phyloP scores from a whole-genome alignment of 1,140 invertebrate species.

The Schlechtendalia chinensis region DNA sequence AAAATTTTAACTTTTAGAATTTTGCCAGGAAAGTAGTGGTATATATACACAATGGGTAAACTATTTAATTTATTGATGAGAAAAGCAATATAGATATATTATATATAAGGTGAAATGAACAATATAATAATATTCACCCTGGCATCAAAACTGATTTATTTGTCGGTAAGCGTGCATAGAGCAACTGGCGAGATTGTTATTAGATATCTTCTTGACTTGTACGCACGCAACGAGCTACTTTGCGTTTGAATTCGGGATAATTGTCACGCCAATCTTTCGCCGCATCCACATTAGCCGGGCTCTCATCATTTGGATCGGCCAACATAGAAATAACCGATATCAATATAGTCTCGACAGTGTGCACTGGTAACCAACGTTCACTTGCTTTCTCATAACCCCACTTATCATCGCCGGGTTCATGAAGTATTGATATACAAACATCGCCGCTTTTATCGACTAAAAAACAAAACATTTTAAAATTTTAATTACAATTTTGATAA shows the following conservation, averaged over 20 bases:
- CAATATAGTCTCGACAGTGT: conserved; percentile 99
- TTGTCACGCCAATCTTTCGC: conserved; percentile 99
- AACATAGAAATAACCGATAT: conserved; percentile 99
- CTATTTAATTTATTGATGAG: conserved; percentile 2
- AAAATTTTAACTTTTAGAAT: no score
- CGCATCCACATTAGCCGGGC: conserved; percentile 99
- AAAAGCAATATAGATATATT: conserved; percentile 5
- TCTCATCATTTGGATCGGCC: conserved; percentile 99
- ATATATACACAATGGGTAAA: no score
- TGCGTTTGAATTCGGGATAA: conserved; percentile 94
- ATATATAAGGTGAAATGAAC: conserved; percentile 7
- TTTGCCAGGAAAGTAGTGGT: no score
- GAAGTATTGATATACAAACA: conserved; percentile 99
- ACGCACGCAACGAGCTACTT: conserved; percentile 94
- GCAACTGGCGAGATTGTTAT: conserved; percentile 57
- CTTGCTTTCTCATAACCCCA: conserved; percentile 99
- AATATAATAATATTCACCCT: conserved; percentile 36
- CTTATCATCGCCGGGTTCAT: conserved; percentile 99
- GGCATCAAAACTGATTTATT: conserved; percentile 42
- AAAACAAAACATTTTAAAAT: conserved; percentile 54
- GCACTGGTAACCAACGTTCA: conserved; percentile 97
- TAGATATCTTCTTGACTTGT: conserved; percentile 97
- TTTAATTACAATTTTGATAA: no score
- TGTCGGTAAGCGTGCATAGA: conserved; percentile 33
- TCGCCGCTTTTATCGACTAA: conserved; percentile 97